phyloP scores from a whole-genome alignment of 2,113 vertebrate genomes.

The Microtus montanus region DNA sequence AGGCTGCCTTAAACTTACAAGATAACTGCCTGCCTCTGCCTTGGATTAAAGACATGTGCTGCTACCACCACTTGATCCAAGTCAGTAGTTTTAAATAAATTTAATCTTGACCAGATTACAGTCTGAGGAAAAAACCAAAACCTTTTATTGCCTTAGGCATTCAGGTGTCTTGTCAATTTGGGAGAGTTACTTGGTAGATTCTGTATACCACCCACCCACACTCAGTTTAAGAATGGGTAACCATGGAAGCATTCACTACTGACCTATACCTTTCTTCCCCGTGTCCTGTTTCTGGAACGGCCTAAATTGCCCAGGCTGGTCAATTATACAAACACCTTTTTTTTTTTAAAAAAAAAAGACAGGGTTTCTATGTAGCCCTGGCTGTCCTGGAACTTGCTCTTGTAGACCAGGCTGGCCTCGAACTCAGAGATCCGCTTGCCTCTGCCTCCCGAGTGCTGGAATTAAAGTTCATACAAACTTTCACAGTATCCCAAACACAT shows the following conservation, averaged over 20 bases:
- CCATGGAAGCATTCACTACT: not conserved
- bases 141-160: not conserved
- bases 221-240: not conserved
- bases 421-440: no score
- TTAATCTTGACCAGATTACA: not conserved
- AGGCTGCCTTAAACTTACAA: no score
- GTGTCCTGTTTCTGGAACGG: no score
- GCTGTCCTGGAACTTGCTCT: no score
- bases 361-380: no score
- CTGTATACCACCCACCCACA: not conserved
- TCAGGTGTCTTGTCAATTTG: not conserved
- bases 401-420: no score
- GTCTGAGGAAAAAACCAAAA: not conserved
- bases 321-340: not conserved
- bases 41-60: no score
- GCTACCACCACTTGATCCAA: no score
- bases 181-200: not conserved
- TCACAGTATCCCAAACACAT: no score
- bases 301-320: not conserved
- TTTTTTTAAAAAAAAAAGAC: not conserved
- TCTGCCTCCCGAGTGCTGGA: no score
- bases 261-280: not conserved
- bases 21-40: no score
- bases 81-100: slow-evolving; percentile 8
- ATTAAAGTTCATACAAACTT: no score